phyloP scores from a whole-genome alignment of 2,113 vertebrate genomes.

The Gobius niger region DNA sequence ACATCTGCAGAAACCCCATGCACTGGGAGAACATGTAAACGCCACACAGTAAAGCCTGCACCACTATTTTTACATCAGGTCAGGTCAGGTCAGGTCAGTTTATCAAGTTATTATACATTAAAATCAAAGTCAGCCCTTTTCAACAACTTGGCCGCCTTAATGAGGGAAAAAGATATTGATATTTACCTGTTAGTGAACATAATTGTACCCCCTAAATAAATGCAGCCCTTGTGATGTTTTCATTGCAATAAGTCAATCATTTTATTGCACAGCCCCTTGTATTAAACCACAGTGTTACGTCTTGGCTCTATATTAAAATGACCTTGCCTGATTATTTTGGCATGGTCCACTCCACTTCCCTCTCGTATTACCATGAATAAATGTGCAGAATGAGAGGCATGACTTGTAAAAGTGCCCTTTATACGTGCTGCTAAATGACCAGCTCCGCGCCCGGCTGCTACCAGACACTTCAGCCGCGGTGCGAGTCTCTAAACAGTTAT shows the following conservation, averaged over 20 bases:
- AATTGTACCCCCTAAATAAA: no score
- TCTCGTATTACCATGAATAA: conserved; percentile 26
- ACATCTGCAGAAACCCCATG: no score
- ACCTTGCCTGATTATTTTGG: neutral
- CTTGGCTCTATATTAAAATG: neutral
- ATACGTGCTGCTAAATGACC: conserved; percentile 14
- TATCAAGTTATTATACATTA: no score
- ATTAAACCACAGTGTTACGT: no score
- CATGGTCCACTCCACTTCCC: neutral
- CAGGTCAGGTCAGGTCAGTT: no score
- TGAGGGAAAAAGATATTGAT: no score
- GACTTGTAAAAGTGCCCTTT: neutral
- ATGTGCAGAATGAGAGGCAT: conserved; percentile 17
- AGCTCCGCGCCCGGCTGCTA: neutral
- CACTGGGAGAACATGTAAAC: neutral
- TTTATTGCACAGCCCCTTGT: no score
- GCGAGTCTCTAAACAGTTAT: conserved; percentile 8
- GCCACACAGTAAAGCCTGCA: neutral
- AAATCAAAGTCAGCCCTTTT: no score
- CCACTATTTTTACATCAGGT: neutral
- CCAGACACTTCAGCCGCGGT: conserved; percentile 10
- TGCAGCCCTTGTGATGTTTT: no score
- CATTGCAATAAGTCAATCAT: no score
- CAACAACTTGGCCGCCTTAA: no score
- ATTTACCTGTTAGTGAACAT: no score